Evolutionary conservation across 2,797 vertebrate species (phyloP).

Genomic region (Catamblyrhynchus diadema): DNA sequence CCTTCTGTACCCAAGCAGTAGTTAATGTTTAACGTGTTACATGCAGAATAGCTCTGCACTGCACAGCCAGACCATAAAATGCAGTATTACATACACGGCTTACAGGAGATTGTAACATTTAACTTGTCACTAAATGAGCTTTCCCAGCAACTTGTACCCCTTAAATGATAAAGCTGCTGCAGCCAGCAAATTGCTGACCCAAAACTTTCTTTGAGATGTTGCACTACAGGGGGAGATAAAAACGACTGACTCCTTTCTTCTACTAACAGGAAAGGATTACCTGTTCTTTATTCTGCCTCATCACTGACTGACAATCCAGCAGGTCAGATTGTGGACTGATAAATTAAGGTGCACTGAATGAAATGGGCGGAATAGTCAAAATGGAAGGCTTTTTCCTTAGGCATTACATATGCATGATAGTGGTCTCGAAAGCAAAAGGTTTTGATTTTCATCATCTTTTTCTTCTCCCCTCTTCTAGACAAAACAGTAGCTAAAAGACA

Average conservation of each 20-base stretch:
- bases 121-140: not conserved
- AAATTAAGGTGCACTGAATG: not conserved
- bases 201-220: not conserved
- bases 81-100: not conserved
- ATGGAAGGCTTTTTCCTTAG: not conserved
- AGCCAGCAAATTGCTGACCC: not conserved
- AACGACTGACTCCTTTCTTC: not conserved
- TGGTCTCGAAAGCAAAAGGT: not conserved
- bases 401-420: not conserved
- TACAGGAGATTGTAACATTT: not conserved
- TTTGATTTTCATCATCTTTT: accelerated
- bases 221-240: not conserved
- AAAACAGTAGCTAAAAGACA: not conserved
- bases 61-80: not conserved
- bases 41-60: not conserved
- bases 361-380: not conserved
- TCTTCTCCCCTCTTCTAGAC: not conserved
- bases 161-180: not conserved
- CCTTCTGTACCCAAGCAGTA: not conserved
- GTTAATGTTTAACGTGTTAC: constrained; percentile 50
- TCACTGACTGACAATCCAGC: not conserved
- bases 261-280: not conserved
- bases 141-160: not conserved
- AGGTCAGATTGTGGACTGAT: not conserved
- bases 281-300: not conserved